Base-by-base conservation (phyloP, 2,888 invertebrate species). In the Lissocephala sabroskyi region DNA sequence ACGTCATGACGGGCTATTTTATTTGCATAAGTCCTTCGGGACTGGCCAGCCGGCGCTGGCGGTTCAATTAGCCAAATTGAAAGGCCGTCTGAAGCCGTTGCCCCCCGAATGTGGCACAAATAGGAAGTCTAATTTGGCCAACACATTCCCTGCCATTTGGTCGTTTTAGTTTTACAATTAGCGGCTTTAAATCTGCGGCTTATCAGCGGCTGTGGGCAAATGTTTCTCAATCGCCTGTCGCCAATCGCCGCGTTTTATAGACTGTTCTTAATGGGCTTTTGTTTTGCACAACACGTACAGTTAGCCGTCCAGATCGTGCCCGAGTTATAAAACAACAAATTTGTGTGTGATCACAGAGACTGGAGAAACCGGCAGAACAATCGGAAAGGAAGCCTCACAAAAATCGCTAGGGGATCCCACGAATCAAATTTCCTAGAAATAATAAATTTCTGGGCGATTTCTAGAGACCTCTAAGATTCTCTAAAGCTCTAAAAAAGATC, bases 231-330 rank as follows among this genome's bases (percentile, higher is more conserved):
- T 10, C 11, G 3, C 3, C 11, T 30, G 9, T 26, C 5, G 26
- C n/a, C n/a, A n/a, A n/a, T n/a, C n/a, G n/a, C n/a, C n/a, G n/a
- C n/a, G n/a, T n/a, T n/a, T n/a, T n/a, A n/a, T n/a, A 49, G 45
- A 44, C 18, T 23, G 29, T 30, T 28, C 32, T 42, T 52, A 49
- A 59, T 56, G 32, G 26, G 14, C 16, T 53, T 45, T 62, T 30
- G 43, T 56, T 30, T 30, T 42, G 39, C 45, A 35, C 44, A 56
- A 59, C 67, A 68, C 67, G 67, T 68, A 30, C n/a, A 30, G 7
- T 23, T 5, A 23, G 23, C 23, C 23, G 7, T n/a, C n/a, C n/a
- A 51, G 19, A 33, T 39, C 60, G 60, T 62, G 65, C 54, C 50
- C 53, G 54, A 52, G 26, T 44, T 49, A 47, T 37, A 45, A 41